Percentiles rank a stretch among this genome's conserved stretches.
Conservation (phyloP, 2,888 invertebrate species). For the Nephrotoma appendiculata region DNA sequence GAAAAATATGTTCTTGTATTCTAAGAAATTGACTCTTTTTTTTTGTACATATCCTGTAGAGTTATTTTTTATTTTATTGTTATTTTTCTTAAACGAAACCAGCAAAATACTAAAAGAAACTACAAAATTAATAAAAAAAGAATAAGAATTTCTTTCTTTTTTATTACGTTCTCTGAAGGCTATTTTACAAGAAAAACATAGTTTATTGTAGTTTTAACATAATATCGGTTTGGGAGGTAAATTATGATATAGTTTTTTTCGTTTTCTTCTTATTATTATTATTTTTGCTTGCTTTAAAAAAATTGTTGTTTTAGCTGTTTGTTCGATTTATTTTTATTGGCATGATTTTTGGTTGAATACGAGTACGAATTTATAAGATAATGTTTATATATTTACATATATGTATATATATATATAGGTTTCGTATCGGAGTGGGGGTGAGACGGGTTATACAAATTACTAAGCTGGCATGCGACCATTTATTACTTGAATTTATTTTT, state of each 20-base stretch:
- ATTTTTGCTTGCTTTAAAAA: neutral
- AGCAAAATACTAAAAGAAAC: neutral
- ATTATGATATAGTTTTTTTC: neutral
- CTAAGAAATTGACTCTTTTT: neutral
- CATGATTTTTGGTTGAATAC: neutral
- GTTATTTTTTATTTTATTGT: neutral
- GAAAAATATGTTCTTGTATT: neutral
- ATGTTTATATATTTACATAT: neutral
- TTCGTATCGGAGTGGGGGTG: neutral
- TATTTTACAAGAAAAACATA: neutral
- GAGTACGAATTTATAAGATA: neutral
- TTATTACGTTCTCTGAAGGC: neutral
- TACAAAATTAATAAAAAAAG: neutral
- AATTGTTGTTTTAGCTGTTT: neutral
- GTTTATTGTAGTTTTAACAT: neutral
- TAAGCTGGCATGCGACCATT: neutral
- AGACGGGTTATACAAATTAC: neutral
- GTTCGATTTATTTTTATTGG: neutral
- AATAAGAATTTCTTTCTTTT: neutral
- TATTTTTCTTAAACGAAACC: neutral
- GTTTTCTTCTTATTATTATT: neutral
- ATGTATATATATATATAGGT: neutral
- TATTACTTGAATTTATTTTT: neutral
- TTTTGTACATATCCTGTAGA: neutral
- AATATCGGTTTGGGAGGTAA: neutral